Evolutionary conservation across 2,113 vertebrate species (phyloP).

Genomic region (Ictalurus furcatus): DNA sequence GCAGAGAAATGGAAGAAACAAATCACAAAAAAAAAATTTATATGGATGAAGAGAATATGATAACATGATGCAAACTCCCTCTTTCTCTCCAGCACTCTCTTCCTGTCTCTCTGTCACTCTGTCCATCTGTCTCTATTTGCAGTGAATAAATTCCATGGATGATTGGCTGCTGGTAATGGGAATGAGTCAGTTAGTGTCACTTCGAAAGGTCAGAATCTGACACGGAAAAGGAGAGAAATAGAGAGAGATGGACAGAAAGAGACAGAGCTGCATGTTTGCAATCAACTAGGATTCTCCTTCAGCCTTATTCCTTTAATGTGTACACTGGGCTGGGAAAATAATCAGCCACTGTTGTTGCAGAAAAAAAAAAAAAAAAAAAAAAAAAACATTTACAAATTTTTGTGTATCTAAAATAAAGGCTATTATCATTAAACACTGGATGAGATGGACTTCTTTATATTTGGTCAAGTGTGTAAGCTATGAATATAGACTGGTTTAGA

Average conservation of each 20-base stretch:
- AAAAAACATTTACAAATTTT: background rate
- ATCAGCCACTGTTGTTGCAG: background rate
- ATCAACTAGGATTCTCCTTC: background rate
- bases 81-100: background rate
- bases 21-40: background rate
- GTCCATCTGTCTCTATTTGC: slow-evolving; percentile 27
- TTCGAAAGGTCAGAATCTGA: slow-evolving; percentile 19
- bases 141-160: slow-evolving; percentile 28
- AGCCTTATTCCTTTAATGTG: background rate
- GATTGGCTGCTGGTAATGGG: slow-evolving; percentile 35
- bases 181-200: slow-evolving; percentile 30
- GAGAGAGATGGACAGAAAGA: background rate
- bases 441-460: too few relatives aligned
- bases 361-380: too few relatives aligned
- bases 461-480: too few relatives aligned
- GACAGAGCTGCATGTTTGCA: background rate
- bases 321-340: background rate
- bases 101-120: background rate
- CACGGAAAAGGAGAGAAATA: background rate
- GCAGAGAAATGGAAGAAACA: background rate
- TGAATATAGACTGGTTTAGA: too few relatives aligned
- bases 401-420: background rate
- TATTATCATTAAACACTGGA: background rate
- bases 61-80: background rate
- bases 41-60: slow-evolving; percentile 4